A percentile compares a stretch with the other conserved stretches of the same genome.
These are phyloP conservation scores for Cheilosia vernalis DNA, from an alignment of 2,888 invertebrate genomes.

Conservation along the genomic window DNA sequence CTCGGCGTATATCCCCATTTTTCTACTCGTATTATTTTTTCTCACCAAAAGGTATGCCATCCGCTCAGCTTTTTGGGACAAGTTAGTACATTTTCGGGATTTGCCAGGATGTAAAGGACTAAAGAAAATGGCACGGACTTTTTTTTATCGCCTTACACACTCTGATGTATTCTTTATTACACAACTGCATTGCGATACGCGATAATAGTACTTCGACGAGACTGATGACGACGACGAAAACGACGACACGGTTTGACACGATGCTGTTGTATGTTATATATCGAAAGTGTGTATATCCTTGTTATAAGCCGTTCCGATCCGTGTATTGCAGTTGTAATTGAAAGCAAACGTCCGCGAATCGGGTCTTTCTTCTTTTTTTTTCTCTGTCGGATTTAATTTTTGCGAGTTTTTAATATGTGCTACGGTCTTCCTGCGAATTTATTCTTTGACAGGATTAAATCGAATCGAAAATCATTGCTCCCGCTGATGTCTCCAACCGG, in stretches of 20 bases:
- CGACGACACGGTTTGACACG: conserved; percentile 13
- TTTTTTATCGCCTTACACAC: conserved; percentile 63
- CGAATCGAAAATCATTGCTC: conserved; percentile 10
- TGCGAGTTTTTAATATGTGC: conserved; percentile 7
- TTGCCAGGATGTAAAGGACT: conserved; percentile 83
- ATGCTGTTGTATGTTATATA: conserved; percentile 23
- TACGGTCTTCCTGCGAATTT: conserved; percentile 26
- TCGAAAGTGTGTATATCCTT: conserved; percentile 13
- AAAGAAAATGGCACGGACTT: conserved; percentile 73
- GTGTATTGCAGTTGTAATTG: conserved; percentile 49
- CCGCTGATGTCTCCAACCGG: conserved; percentile 4
- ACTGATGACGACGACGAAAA: conserved; percentile 1
- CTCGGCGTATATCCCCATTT: conserved; percentile 24
- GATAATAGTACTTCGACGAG: conserved; percentile 26
- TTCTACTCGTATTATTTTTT: conserved; percentile 60
- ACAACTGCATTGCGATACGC: conserved; percentile 65
- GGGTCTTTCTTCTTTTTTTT: background rate
- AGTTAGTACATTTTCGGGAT: conserved; percentile 83
- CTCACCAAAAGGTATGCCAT: conserved; percentile 72
- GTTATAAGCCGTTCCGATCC: conserved; percentile 21
- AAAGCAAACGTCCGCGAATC: conserved; percentile 23
- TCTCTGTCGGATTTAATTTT: background rate
- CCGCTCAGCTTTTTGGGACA: conserved; percentile 80
- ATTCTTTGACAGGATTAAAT: conserved; percentile 37
- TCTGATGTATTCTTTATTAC: conserved; percentile 61